Evolutionary conservation across 2,888 invertebrate genomes (phyloP).

Genomic region (Lasioglossum malachurum): DNA sequence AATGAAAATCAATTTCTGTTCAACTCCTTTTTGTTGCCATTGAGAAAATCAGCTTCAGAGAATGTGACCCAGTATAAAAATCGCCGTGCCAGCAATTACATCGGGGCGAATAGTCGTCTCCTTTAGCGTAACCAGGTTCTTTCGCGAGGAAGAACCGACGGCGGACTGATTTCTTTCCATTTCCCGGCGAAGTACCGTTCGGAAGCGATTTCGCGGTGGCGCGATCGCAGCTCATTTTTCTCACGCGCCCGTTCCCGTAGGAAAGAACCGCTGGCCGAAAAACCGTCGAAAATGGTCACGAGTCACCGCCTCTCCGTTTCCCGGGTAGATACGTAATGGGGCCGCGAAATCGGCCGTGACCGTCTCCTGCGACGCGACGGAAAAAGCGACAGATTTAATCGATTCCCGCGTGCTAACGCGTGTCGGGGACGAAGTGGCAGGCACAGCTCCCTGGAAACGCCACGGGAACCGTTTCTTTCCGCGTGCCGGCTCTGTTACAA

Average conservation of each 20-base stretch:
- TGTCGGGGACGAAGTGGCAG: not conserved
- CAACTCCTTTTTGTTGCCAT: not conserved
- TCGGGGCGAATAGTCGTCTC: not conserved
- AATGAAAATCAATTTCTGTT: not conserved
- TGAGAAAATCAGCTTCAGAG: not conserved
- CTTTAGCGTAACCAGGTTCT: not conserved
- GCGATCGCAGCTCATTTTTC: conserved; percentile 10
- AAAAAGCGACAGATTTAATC: conserved; percentile 24
- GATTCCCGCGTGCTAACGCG: conserved; percentile 6
- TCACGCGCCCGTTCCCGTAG: not conserved
- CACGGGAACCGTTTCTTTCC: conserved; percentile 38
- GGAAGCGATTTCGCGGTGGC: conserved; percentile 9
- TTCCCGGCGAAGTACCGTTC: conserved; percentile 11
- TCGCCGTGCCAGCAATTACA: not conserved
- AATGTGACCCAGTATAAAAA: not conserved
- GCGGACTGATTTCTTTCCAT: not conserved
- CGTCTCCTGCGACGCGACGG: not conserved
- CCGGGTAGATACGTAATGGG: not conserved
- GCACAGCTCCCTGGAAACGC: not conserved
- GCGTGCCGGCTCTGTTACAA: conserved; percentile 43
- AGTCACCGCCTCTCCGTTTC: conserved; percentile 6
- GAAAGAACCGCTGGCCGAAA: not conserved
- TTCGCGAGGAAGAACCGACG: not conserved
- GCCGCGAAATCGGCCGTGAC: not conserved
- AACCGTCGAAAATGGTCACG: conserved; percentile 8